phyloP scores from a whole-genome alignment of 1,140 invertebrate genomes.

The Leptinotarsa texana region DNA sequence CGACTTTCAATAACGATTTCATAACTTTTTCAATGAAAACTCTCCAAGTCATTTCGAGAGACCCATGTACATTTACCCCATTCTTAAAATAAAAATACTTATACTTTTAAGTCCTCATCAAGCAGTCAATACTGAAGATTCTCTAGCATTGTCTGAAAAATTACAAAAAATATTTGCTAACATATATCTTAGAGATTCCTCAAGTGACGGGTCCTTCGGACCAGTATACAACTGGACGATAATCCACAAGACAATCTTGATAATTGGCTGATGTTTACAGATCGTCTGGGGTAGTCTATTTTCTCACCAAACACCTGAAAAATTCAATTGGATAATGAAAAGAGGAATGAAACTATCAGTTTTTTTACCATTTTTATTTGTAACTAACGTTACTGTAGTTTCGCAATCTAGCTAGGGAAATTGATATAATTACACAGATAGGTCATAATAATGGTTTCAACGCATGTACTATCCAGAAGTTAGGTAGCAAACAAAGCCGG shows the following conservation, averaged over 20 bases:
- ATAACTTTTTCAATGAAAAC: too few species aligned
- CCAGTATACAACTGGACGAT: constrained; percentile 76
- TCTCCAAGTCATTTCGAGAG: too few species aligned
- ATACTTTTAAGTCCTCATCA: neutral
- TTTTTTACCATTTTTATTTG: too few species aligned
- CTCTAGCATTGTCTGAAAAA: constrained; percentile 27
- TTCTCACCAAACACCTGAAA: constrained; percentile 79
- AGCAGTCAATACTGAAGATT: neutral
- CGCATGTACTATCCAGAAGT: too few species aligned
- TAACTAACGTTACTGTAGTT: too few species aligned
- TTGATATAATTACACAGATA: too few species aligned
- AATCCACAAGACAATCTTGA: constrained; percentile 74
- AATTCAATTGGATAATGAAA: constrained; percentile 31
- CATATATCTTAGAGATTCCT: constrained; percentile 49
- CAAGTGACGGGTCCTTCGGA: constrained; percentile 53
- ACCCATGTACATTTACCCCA: neutral
- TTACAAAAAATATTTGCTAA: constrained; percentile 20
- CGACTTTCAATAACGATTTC: too few species aligned
- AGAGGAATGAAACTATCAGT: too few species aligned
- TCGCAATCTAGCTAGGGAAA: too few species aligned
- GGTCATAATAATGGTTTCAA: too few species aligned
- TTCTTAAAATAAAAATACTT: neutral
- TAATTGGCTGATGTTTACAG: constrained; percentile 76
- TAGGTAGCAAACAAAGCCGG: too few species aligned
- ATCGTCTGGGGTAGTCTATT: constrained; percentile 77